Base-by-base conservation (phyloP, 2,888 invertebrate species). In the Acanthococcus lagerstroemiae region DNA sequence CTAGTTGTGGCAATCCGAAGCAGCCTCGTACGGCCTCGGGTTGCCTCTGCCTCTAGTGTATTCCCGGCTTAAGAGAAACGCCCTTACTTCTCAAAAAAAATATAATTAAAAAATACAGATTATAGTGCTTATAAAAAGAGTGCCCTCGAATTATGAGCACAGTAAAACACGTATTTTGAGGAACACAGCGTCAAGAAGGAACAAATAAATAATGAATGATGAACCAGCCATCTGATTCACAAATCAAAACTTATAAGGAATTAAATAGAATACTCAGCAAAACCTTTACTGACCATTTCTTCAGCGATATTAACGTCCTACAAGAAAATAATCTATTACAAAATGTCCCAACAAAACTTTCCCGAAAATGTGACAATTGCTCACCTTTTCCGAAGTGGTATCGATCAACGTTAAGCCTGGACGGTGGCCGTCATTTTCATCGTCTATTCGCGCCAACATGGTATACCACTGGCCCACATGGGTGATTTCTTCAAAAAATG, bases 401-500 rank as follows among this genome's bases (percentile, higher is more conserved):
- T 63, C 63, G 25, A 63, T 52, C 9, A 63, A 24, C n/a, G 63
- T 52, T 7, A 63, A 3, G 19, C 25, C 24, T 9, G 63, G 63
- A 54, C 52, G 52, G 22, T 24, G 15, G 12, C 44, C 24, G 7
- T 54, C 17, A 15, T 54, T n/a, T 24, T 54, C 24, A 25, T 12
- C 9, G 22, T 63, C 63, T n/a, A 63, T 44, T 17, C 52, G 3
- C 19, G 63, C 63, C 15, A 52, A 27, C 22, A 63, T 17, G 12
- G 30, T 22, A 19, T 63, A 54, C 63, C 63, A 63, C 19, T 52
- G 30, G 17, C 17, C 63, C 4, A n/a, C 6, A 25, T 44, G 54
- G 0, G 52, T 52, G 12, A 52, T n/a, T 7, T 54, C 15, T 54
- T 63, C 63, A 44, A 63, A 63, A 17, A n/a, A 15, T 12, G 9